Evolutionary conservation across 1,140 invertebrate genomes (phyloP), one percentile per base, ranked within the genome.

Genomic region (Drosophila kurseongensis): DNA sequence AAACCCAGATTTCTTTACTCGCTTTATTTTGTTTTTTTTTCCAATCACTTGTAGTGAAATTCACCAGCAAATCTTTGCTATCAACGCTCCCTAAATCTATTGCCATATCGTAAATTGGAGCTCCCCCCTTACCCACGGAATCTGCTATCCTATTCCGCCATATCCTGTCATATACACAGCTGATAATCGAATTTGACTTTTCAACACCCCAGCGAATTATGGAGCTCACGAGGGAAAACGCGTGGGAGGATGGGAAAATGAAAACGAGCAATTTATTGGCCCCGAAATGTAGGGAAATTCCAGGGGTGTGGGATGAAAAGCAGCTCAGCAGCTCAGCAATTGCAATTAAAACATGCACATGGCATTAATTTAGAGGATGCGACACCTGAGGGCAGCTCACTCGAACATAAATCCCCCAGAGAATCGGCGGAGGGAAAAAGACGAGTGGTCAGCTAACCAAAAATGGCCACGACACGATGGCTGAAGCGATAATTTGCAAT

Each of bases 311-410:
- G 42, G 38, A 7, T 38, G 42, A 65, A 85, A 78, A 72, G 81
- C 69, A 82, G 62, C 75, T 51, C 57, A 68, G 18, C 66, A 65
- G 66, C 67, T 48, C 65, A 40, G 51, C 65, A 41, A 78, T 45
- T 58, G 79, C 83, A 86, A 86, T 86, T 88, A 86, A 88, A 88
- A 82, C 69, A 68, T 83, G 82, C 79, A 86, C 82, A 66, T 68
- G 82, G 78, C 83, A 88, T 83, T 77, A 88, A 88, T 86, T 88
- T 79, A 86, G 74, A 68, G 62, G 74, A 77, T 67, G 79, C 62
- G 71, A 78, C 79, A 86, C 78, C 75, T 73, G 73, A 75, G 78
- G 76, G 67, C 77, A 77, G 55, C 50, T 56, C 66, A 58, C 65
- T 71, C 51, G 66, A 44, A 71, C 71, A 80, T 80, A 84, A 84